phyloP scores from a whole-genome alignment of 23 tunicate genomes.

The Phallusia fumigata region DNA sequence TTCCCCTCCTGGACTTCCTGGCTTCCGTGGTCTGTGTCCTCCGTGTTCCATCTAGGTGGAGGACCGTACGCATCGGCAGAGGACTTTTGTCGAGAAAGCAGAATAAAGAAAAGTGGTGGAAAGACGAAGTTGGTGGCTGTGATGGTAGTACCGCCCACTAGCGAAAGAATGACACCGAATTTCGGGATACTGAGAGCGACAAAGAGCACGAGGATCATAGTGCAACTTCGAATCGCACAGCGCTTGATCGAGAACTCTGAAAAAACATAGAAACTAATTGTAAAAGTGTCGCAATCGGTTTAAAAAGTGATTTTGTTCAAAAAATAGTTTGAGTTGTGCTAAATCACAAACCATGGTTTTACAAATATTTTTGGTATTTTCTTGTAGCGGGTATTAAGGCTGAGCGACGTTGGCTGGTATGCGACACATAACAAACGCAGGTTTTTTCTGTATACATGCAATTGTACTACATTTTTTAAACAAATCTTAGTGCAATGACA shows the following conservation, averaged over 20 bases:
- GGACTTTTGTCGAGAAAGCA: constrained; percentile 46
- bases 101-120: constrained; percentile 90
- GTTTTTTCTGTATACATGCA: too few species aligned
- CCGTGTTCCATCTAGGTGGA: constrained; percentile 12
- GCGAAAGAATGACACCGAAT: constrained; percentile 73
- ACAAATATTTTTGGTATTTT: too few species aligned
- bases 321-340: too few species aligned
- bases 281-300: too few species aligned
- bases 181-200: constrained; percentile 76
- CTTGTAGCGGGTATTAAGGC: too few species aligned
- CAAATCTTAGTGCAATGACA: too few species aligned
- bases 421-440: too few species aligned
- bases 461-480: too few species aligned
- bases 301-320: too few species aligned
- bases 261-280: constrained; percentile 1
- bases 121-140: constrained; percentile 77
- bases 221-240: constrained; percentile 42
- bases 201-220: constrained; percentile 30
- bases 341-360: too few species aligned
- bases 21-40: not conserved
- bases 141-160: constrained; percentile 79
- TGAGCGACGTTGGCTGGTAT: too few species aligned
- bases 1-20: not conserved
- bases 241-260: constrained; percentile 72
- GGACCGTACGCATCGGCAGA: constrained; percentile 43